phyloP scores from a whole-genome alignment of 1,140 invertebrate genomes.

The Papilio dardanus region DNA sequence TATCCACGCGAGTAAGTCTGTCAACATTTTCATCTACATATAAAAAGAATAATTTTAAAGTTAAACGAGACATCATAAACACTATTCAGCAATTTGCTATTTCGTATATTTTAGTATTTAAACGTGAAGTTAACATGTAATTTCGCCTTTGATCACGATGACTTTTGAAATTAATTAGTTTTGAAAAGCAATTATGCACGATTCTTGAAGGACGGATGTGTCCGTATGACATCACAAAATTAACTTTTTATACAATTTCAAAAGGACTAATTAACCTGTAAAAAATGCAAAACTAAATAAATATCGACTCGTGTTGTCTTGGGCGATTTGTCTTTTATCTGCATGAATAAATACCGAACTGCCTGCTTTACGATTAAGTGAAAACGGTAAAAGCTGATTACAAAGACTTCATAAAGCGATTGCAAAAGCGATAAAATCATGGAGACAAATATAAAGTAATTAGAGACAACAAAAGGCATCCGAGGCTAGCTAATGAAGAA shows the following conservation, averaged over 20 bases:
- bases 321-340: background rate
- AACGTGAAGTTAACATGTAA: too few species aligned
- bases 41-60: background rate
- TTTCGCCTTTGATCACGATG: too few species aligned
- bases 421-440: slow-evolving; percentile 39
- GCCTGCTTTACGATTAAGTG: slow-evolving; percentile 3
- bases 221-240: too few species aligned
- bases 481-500: slow-evolving; percentile 70
- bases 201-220: too few species aligned
- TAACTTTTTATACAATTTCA: too few species aligned
- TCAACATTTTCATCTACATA: slow-evolving; percentile 17
- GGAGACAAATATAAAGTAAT: slow-evolving; percentile 68
- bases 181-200: too few species aligned
- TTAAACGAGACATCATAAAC: slow-evolving; percentile 4
- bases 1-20: background rate
- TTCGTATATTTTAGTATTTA: too few species aligned
- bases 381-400: slow-evolving; percentile 23
- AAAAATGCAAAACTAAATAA: background rate
- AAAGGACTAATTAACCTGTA: background rate
- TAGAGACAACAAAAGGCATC: slow-evolving; percentile 66
- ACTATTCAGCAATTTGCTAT: background rate
- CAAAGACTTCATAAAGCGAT: slow-evolving; percentile 37
- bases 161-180: too few species aligned
- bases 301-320: background rate
- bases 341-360: background rate